Conservation (phyloP, 2,797 vertebrate species). For the Acanthurus leucopareius region DNA sequence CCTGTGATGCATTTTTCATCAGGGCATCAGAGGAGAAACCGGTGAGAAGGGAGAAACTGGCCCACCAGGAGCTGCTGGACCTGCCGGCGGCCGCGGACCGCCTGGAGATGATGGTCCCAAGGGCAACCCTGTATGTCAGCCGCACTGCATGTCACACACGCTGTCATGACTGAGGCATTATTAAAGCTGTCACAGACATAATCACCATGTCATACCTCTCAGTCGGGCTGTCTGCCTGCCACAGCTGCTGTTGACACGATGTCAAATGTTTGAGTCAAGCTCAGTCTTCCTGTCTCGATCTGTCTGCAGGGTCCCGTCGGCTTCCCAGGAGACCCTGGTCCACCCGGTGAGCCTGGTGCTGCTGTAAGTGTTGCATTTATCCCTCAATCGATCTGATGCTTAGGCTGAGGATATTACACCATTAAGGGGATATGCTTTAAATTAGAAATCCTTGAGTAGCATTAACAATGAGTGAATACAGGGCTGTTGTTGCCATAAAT, state of each 20-base stretch:
- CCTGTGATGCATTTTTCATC: conserved; percentile 31
- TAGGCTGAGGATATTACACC: neutral
- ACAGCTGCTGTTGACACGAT: conserved; percentile 54
- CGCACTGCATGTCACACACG: conserved; percentile 6
- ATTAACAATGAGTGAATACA: neutral
- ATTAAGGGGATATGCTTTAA: neutral
- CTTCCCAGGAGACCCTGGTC: conserved; percentile 98
- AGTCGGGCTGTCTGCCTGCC: conserved; percentile 42
- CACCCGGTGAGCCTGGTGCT: conserved; percentile 95
- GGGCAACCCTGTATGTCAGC: conserved; percentile 94
- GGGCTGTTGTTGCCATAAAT: no score
- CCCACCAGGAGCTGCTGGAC: conserved; percentile 95
- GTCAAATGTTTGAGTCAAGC: conserved; percentile 51
- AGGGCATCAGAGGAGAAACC: conserved; percentile 95
- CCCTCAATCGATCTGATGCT: neutral
- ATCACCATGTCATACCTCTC: conserved; percentile 42
- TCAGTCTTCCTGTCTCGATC: conserved; percentile 48
- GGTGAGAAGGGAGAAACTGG: conserved; percentile 98
- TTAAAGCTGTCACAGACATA: conserved; percentile 44
- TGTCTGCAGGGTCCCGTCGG: conserved; percentile 92
- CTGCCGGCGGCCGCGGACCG: conserved; percentile 93
- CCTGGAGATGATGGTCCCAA: conserved; percentile 97
- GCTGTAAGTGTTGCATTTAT: conserved; percentile 88
- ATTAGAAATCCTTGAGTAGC: neutral
- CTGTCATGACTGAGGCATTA: conserved; percentile 31